These are phyloP conservation scores for Microctenopoma steveboyesi DNA, from an alignment of 2,797 vertebrate genomes.

Conservation along the genomic window DNA sequence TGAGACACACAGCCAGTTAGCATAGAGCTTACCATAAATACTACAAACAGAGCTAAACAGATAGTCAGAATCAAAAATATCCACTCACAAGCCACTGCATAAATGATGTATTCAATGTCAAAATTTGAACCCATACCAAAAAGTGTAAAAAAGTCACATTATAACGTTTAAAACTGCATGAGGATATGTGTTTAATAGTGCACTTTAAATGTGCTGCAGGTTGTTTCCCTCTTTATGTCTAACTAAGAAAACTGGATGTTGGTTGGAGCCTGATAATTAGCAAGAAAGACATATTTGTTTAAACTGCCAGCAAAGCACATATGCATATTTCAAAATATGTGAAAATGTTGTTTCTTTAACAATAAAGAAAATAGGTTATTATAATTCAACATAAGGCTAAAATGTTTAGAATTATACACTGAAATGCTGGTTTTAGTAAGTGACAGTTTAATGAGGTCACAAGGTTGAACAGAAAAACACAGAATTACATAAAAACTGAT, in stretches of 20 bases:
- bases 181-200: too few species aligned
- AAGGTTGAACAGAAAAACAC: conserved; percentile 22
- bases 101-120: too few species aligned
- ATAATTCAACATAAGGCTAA: neutral
- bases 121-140: too few species aligned
- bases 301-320: neutral
- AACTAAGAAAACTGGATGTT: neutral
- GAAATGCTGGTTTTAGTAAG: neutral
- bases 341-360: neutral
- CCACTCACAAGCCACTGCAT: too few species aligned
- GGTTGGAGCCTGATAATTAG: neutral
- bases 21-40: neutral
- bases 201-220: too few species aligned
- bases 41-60: neutral
- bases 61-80: neutral
- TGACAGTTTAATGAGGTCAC: conserved; percentile 6
- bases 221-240: neutral
- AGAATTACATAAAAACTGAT: conserved; percentile 6
- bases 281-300: neutral
- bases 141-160: too few species aligned
- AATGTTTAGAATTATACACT: neutral
- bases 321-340: neutral
- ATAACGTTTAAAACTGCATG: too few species aligned
- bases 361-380: neutral
- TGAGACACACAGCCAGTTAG: too few species aligned